Percentiles rank a stretch among this genome's conserved stretches.
These are phyloP conservation scores for Crotophaga sulcirostris DNA, from an alignment of 2,113 vertebrate genomes.

Conservation along the genomic window DNA sequence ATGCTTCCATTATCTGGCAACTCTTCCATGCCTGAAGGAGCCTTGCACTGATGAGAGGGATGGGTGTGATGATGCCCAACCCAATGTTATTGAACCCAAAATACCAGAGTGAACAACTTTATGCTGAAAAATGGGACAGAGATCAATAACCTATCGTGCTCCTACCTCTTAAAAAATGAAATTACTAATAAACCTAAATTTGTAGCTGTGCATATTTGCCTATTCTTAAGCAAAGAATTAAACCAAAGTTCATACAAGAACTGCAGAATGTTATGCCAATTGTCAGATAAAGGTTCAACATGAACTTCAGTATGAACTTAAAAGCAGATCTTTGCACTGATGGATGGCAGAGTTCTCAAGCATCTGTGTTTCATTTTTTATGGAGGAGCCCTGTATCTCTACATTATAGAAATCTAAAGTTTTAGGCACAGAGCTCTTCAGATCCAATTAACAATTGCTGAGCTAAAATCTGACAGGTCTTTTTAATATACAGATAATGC, in stretches of 20 bases:
- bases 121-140: not conserved
- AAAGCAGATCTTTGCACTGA: not conserved
- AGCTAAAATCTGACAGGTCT: not conserved
- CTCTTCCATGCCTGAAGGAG: not conserved
- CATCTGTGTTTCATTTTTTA: not conserved
- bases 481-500: not conserved
- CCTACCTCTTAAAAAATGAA: not conserved
- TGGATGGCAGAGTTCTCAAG: not conserved
- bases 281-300: not conserved
- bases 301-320: not conserved
- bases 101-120: not conserved
- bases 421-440: not conserved
- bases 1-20: not conserved
- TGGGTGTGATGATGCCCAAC: not conserved
- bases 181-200: not conserved
- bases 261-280: not conserved
- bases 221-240: not conserved
- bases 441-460: not conserved
- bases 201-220: not conserved
- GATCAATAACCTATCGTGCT: not conserved
- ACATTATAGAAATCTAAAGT: fast-evolving
- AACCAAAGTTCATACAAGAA: not conserved
- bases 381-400: not conserved
- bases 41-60: not conserved
- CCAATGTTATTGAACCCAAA: not conserved